Conservation (phyloP, 2,113 vertebrate species). For the Oreochromis spilurus region DNA sequence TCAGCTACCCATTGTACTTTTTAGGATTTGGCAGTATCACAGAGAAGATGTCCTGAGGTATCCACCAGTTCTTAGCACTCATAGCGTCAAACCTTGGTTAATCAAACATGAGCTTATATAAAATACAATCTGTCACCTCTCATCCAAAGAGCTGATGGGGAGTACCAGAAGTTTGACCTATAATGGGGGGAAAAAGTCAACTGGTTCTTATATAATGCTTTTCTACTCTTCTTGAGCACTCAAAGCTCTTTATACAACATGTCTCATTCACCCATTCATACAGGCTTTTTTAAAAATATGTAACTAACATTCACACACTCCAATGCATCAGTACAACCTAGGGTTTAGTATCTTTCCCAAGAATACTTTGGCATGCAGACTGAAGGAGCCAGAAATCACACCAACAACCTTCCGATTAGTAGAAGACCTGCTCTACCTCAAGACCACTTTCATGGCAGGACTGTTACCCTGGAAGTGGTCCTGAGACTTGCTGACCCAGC, state of each 20-base stretch:
- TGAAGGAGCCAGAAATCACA: neutral
- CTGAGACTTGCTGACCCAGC: neutral
- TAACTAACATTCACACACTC: neutral
- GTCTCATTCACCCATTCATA: neutral
- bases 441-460: neutral
- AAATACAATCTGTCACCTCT: neutral
- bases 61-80: neutral
- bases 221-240: neutral
- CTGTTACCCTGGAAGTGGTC: neutral
- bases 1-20: neutral
- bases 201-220: neutral
- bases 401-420: neutral
- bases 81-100: neutral
- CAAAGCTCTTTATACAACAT: neutral
- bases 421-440: neutral
- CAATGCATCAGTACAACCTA: neutral
- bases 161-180: neutral
- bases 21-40: neutral
- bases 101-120: neutral
- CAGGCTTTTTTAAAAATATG: neutral
- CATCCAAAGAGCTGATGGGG: neutral
- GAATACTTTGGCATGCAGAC: neutral
- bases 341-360: neutral
- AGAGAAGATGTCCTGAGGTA: neutral
- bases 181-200: neutral